Evolutionary conservation across 2,113 vertebrate genomes (phyloP), one percentile per base, ranked within the genome.

Genomic region (Hepsetus odoe): DNA sequence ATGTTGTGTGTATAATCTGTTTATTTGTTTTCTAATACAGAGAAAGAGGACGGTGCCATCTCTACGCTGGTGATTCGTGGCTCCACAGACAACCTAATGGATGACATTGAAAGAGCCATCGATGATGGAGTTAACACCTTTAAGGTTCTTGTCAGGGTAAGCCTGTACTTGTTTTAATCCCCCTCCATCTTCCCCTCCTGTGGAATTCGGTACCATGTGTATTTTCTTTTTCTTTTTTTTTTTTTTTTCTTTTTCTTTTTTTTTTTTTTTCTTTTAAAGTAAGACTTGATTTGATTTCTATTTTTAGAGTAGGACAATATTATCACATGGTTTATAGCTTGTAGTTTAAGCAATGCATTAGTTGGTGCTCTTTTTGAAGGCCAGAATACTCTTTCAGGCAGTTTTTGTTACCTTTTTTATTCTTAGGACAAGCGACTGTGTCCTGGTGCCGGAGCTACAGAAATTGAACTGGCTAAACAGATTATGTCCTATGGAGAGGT

Each of bases 61-160:
- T 94, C 98, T 26, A 98, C 97, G 0, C 90, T 99, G 82, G 93
- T 99, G 24, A 94, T 99, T 84, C 93, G 98, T 84, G 98, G 97
- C 30, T 98, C 98, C 75, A 99, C 98, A 44, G 96, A 99, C 77
- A 99, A 99, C 81, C 90, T 96, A 72, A 97, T 99, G 97, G 97
- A 99, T 84, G 97, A 99, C 68, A 94, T 99, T 53, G 97, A 99
- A 87, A 91, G 97, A 81, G 97, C 97, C 13, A 89, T 99, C 2
- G 98, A 99, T 78, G 98, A 99, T 84, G 98, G 93, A 18, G 96
- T 99, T 61, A 99, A 99, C 83, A 98, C 96, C 80, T 99, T 98
- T 87, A 99, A 99, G 94, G 94, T 97, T 76, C 95, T 99, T 74
- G 96, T 96, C 51, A 93, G 95, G 90, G 97, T 98, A 73, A 91